Conservation (phyloP, 2,888 invertebrate genomes). For the Venusia cambrica region DNA sequence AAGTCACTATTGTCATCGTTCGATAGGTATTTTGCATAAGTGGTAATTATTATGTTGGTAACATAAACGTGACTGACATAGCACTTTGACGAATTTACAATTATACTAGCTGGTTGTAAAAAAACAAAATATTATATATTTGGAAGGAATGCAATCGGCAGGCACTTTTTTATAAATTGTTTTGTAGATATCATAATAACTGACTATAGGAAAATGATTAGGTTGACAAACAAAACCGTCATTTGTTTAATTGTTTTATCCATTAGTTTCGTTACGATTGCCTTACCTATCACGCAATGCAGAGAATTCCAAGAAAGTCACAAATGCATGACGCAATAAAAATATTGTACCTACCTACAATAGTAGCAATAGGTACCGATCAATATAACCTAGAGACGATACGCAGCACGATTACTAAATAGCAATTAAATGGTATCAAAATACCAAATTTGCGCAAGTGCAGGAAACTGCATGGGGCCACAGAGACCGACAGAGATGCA, state of each 20-base stretch:
- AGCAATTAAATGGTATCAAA: no score
- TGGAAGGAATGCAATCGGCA: no score
- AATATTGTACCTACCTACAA: neutral
- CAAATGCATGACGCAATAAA: conserved; percentile 8
- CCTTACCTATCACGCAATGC: conserved; percentile 10
- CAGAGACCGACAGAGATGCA: no score
- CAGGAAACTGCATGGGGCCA: conserved; percentile 1
- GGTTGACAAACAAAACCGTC: neutral
- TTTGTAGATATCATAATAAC: no score
- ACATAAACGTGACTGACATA: conserved; percentile 40
- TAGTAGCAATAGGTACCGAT: conserved; percentile 2
- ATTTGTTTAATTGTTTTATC: conserved; percentile 5
- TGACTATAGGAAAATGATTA: no score
- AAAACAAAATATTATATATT: no score
- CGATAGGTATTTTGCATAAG: conserved; percentile 27
- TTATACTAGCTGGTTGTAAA: no score
- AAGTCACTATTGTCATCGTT: conserved; percentile 57
- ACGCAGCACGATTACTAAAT: conserved; percentile 14
- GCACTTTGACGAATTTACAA: conserved; percentile 21
- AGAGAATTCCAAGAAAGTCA: conserved; percentile 17
- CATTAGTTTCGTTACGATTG: conserved; percentile 4
- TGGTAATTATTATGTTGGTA: conserved; percentile 38
- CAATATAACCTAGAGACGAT: neutral
- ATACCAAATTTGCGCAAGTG: no score
- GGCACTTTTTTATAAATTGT: no score